Percentiles rank a stretch among this genome's conserved stretches.
Conservation (phyloP, 2,888 invertebrate genomes). For the Dryococelus australis region DNA sequence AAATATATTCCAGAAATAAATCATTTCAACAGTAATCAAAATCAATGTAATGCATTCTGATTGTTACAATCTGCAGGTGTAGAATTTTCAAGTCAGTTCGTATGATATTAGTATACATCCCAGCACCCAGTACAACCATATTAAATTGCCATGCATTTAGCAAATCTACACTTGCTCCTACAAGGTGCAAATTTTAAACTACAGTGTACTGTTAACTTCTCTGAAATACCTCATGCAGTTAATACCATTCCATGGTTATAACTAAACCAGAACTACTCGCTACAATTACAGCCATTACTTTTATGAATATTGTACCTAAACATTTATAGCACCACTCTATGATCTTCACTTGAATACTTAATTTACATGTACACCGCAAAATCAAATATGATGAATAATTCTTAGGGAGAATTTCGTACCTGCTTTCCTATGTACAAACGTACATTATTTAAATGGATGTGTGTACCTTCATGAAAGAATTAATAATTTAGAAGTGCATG, state of each 20-base stretch:
- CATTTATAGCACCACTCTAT: background rate
- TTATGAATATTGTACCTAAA: background rate
- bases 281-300: background rate
- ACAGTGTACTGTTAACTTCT: too few relatives aligned
- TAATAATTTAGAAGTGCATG: background rate
- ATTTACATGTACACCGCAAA: background rate
- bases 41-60: background rate
- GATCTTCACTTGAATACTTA: background rate
- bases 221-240: too few relatives aligned
- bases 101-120: background rate
- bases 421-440: too few relatives aligned
- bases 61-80: background rate
- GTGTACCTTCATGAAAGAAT: background rate
- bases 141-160: background rate
- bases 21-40: too few relatives aligned
- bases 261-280: background rate
- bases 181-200: background rate
- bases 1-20: too few relatives aligned
- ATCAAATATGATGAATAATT: background rate
- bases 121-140: background rate
- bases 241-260: too few relatives aligned
- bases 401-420: background rate
- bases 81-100: background rate
- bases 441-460: too few relatives aligned
- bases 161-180: background rate